phyloP scores from a whole-genome alignment of 1,140 invertebrate genomes.

The Pogonomyrmex californicus region DNA sequence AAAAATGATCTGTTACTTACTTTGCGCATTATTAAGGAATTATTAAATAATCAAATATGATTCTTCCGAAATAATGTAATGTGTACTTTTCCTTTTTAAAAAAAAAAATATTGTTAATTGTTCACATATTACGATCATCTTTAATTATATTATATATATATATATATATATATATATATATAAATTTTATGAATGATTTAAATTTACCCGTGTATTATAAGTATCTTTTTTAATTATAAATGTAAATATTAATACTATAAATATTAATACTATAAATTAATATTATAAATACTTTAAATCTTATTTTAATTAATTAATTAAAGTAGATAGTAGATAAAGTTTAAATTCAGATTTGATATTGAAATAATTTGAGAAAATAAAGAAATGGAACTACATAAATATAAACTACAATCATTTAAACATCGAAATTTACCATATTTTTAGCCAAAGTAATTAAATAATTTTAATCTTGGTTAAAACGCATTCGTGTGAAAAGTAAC shows the following conservation, averaged over 20 bases:
- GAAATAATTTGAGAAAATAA: not conserved
- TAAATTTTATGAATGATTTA: too few species aligned
- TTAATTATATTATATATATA: too few species aligned
- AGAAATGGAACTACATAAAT: not conserved
- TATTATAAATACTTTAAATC: not conserved
- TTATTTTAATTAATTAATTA: not conserved
- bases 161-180: too few species aligned
- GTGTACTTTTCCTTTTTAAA: too few species aligned
- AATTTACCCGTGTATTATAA: too few species aligned
- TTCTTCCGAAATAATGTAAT: not conserved
- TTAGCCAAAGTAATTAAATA: not conserved
- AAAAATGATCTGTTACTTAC: not conserved
- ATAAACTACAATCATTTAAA: not conserved
- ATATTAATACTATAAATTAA: too few species aligned
- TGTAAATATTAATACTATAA: too few species aligned
- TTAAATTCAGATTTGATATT: constrained; percentile 4
- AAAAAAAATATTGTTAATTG: too few species aligned
- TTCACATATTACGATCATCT: too few species aligned
- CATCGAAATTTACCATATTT: constrained; percentile 2
- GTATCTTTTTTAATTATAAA: not conserved
- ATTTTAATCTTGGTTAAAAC: not conserved
- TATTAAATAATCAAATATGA: not conserved
- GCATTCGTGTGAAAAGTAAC: not conserved
- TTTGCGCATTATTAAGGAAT: not conserved
- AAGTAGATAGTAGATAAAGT: not conserved